Evolutionary conservation across 1,140 invertebrate species (phyloP).

Genomic region (Sarcophaga peregrina): DNA sequence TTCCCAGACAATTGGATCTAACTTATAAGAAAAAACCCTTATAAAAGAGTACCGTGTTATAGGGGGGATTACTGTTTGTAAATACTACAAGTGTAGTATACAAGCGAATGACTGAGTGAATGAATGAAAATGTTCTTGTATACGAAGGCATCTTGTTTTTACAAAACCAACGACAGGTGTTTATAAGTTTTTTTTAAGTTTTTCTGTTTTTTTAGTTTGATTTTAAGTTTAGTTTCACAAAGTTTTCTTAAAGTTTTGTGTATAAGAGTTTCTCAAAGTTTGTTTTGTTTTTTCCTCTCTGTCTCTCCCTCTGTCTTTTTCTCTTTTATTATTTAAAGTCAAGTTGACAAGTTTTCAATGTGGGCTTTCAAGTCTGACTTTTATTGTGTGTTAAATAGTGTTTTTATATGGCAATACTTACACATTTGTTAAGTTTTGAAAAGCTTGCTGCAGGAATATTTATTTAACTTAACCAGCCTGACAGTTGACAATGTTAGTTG

Average conservation of each 20-base stretch:
- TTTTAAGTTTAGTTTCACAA: background rate
- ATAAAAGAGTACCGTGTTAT: too few relatives aligned
- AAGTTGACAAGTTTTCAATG: conserved; percentile 14
- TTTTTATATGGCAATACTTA: background rate
- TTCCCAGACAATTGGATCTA: too few relatives aligned
- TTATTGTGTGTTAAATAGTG: background rate
- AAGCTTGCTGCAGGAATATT: too few relatives aligned
- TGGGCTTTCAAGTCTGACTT: conserved; percentile 21
- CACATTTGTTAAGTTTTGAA: too few relatives aligned
- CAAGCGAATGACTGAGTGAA: background rate
- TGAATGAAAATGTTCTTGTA: background rate
- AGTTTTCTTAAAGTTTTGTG: background rate
- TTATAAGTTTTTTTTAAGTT: background rate
- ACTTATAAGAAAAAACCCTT: too few relatives aligned
- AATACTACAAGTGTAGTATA: too few relatives aligned
- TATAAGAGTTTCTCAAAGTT: too few relatives aligned
- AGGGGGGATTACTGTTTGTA: too few relatives aligned
- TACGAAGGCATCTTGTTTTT: background rate
- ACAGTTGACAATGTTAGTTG: too few relatives aligned
- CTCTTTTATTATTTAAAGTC: background rate
- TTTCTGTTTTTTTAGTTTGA: background rate
- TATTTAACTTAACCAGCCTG: too few relatives aligned
- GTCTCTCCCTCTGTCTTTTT: too few relatives aligned
- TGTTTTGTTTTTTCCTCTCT: too few relatives aligned
- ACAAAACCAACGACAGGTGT: background rate